These are phyloP conservation scores for Eretmocerus hayati DNA, from an alignment of 2,888 invertebrate genomes.

Conservation along the genomic window DNA sequence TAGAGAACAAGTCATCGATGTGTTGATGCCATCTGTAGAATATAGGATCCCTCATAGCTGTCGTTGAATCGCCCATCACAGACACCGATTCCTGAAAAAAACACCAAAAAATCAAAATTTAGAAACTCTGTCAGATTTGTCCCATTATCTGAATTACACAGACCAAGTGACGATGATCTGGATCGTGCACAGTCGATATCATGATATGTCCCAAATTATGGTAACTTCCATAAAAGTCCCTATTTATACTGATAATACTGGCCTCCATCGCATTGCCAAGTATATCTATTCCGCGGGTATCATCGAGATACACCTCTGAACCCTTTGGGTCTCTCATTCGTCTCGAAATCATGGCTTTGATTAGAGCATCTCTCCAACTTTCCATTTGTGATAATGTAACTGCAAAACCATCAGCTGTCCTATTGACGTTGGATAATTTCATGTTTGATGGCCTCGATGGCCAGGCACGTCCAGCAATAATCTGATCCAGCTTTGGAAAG, in stretches of 20 bases:
- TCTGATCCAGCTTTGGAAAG: constrained; percentile 76
- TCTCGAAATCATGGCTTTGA: constrained; percentile 63
- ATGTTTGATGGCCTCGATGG: constrained; percentile 61
- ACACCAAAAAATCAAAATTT: not conserved
- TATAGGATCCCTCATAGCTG: constrained; percentile 80
- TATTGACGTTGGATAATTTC: constrained; percentile 55
- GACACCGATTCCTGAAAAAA: constrained; percentile 65
- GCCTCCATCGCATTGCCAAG: constrained; percentile 73
- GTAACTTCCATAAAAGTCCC: constrained; percentile 66
- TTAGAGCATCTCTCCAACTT: constrained; percentile 68
- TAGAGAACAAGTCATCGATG: constrained; percentile 70
- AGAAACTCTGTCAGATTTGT: not conserved
- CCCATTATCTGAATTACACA: too few species aligned
- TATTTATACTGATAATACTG: constrained; percentile 62
- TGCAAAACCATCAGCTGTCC: constrained; percentile 53
- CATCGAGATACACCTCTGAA: constrained; percentile 54
- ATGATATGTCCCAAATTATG: constrained; percentile 79
- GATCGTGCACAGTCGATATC: constrained; percentile 72
- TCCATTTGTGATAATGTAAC: constrained; percentile 65
- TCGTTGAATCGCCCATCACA: constrained; percentile 77
- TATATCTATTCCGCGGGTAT: constrained; percentile 65
- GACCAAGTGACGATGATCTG: constrained; percentile 67
- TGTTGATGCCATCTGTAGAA: constrained; percentile 83
- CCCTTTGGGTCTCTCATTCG: constrained; percentile 55
- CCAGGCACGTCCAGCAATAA: constrained; percentile 69